These are phyloP conservation scores for Rhodinocichla rosea DNA, from an alignment of 2,113 vertebrate species.

Conservation along the genomic window DNA sequence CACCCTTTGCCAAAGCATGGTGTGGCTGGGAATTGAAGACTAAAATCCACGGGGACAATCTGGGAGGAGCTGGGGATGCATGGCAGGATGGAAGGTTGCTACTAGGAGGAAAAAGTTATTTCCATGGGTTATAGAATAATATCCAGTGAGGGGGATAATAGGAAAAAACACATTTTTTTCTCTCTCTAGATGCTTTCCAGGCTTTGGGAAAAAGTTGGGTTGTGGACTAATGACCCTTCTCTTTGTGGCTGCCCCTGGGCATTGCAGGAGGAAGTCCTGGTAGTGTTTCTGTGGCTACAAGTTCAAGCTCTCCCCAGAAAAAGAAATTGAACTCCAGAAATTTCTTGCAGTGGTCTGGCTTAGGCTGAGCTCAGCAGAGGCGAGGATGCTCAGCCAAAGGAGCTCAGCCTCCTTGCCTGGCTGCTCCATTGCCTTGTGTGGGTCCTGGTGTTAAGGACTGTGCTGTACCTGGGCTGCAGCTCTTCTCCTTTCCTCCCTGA, in stretches of 20 bases:
- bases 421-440: not conserved
- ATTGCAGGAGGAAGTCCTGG: not conserved
- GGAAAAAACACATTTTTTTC: not conserved
- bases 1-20: not conserved
- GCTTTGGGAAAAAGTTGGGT: not conserved
- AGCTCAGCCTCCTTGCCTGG: not conserved
- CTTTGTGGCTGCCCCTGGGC: not conserved
- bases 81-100: not conserved
- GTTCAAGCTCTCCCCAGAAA: not conserved
- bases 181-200: not conserved
- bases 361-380: not conserved
- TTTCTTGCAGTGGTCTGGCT: not conserved
- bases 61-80: not conserved
- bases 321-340: not conserved
- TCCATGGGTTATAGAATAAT: not conserved
- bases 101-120: not conserved
- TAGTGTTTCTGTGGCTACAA: not conserved
- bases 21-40: not conserved
- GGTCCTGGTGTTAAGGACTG: accelerated
- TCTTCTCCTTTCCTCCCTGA: not conserved
- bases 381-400: not conserved
- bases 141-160: not conserved
- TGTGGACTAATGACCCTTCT: not conserved
- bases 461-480: not conserved
- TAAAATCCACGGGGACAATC: not conserved